Base-by-base conservation (phyloP, 2,797 vertebrate species). In the Myripristis jacobus region DNA sequence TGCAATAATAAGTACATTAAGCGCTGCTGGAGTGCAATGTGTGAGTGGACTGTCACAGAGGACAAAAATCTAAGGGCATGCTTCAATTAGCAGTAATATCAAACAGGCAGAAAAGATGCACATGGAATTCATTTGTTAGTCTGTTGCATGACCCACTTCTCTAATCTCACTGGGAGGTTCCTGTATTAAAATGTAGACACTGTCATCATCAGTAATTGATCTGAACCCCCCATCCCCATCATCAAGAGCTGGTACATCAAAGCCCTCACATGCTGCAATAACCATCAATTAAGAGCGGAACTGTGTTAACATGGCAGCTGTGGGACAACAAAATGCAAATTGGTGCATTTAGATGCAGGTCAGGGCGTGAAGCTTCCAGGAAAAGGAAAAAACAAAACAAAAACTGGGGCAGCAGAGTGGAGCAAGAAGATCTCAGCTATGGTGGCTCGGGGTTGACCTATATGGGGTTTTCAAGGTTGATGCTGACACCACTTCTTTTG, bases 261-360 rank as follows among this genome's bases (percentile, higher is more conserved):
- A 90, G 86, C 25, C 44, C 1, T 15, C 61, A 7, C 72, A 50
- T 38, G 70, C 73, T 56, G 78, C 80, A 63, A 63, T n/a, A 41
- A 80, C 27, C 59, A 87, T 80, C 83, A 77, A 66, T 70, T 77
- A n/a, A 74, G 38, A 80, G 8, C 29, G 41, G 73, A 81, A 66
- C 77, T 27, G 82, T 74, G 46, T 0, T 52, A 19, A 55, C 71
- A 4, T 1, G 48, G 53, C 63, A 36, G 78, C 57, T 2, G 8
- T 65, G 3, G 43, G 0, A 50, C 16, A 69, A 48, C 77, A 24
- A 82, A 73, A 88, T 80, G 87, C 87, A 88, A 84, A 89, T 82
- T 0, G 70, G 54, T 34, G 82, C 69, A 83, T 91, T 89, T 61
- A 76, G 61, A 91, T 89, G 87, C 91, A 88, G 84, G 74, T 80